Percentiles rank a stretch among this genome's conserved stretches.
Conservation (phyloP, 2,113 vertebrate species). For the Cheirogaleus medius region DNA sequence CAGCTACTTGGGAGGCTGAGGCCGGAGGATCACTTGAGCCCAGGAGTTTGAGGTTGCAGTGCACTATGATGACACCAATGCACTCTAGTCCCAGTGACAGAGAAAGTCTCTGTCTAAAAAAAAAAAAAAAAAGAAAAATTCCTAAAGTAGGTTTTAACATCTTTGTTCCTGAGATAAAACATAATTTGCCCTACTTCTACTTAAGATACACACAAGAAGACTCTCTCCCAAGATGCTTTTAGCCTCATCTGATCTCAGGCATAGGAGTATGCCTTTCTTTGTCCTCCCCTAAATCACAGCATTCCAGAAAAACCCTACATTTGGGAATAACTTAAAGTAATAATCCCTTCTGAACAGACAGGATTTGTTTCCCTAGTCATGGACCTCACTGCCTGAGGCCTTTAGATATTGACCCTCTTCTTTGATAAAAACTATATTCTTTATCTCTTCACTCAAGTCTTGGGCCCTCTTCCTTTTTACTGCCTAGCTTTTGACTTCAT, state of each 20-base stretch:
- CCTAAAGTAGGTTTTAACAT: not conserved
- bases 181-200: not conserved
- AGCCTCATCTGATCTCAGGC: not conserved
- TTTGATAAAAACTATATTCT: not conserved
- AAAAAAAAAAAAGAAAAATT: not conserved
- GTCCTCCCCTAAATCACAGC: not conserved
- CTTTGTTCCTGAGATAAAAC: not conserved
- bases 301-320: constrained; percentile 19
- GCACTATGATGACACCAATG: no score
- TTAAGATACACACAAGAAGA: not conserved
- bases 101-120: no score
- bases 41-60: no score
- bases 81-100: no score
- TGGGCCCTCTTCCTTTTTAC: not conserved
- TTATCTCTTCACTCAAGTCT: not conserved
- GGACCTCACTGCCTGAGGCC: not conserved
- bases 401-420: not conserved
- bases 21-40: no score
- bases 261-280: not conserved
- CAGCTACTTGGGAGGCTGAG: no score
- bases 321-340: not conserved
- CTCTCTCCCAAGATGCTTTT: not conserved
- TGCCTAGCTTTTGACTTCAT: not conserved
- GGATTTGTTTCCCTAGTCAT: not conserved
- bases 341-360: not conserved